Base-by-base conservation (phyloP, 2,113 vertebrate species). In the Corvus moneduloides region DNA sequence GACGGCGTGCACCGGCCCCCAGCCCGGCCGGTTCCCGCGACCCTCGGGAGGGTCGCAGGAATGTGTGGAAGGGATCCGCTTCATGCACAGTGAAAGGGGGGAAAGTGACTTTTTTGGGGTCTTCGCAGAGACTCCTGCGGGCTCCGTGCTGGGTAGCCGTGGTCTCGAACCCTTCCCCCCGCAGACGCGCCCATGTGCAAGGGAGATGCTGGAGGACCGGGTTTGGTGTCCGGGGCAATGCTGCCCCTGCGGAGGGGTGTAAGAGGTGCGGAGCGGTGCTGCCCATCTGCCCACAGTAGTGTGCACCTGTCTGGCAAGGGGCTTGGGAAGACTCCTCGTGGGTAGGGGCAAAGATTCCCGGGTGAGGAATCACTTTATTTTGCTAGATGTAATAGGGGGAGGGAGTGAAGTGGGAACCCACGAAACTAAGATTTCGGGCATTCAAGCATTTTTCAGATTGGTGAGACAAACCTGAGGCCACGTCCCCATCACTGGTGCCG, bases 251-350 rank as follows among this genome's bases (percentile, higher is more conserved):
- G 22, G 33, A 64, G 41, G 11, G 5, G 7, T 33, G 39, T 32
- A 6, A 69, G 41, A 64, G 32, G 2, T 64, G 66, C 20, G 0
- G 41, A n/a, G 55, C 39, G 0, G 44, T 27, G 76, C 24, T 83
- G 56, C 37, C 48, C 6, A 0, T 7, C 5, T 63, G 33, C 55
- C 35, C 51, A 1, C 44, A 9, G 30, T 1, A 8, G 13, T 0
- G 35, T 7, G 35, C 63, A 17, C 66, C 33, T 55, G 48, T 37
- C 39, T 7, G 32, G 5, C 26, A 4, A 11, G 55, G 32, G 39
- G 9, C 46, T 77, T 23, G 10, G 32, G 23, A 58, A 2, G 35
- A 14, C 19, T 44, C 37, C 9, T 19, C 9, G 15, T 9, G 51
- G 11, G 4, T 9, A 20, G 44, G 20, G 72, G 63, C 13, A 66